Percentiles rank a stretch among this genome's conserved stretches.
Conservation (phyloP, 2,113 vertebrate genomes). For the Glaucomys volans region DNA sequence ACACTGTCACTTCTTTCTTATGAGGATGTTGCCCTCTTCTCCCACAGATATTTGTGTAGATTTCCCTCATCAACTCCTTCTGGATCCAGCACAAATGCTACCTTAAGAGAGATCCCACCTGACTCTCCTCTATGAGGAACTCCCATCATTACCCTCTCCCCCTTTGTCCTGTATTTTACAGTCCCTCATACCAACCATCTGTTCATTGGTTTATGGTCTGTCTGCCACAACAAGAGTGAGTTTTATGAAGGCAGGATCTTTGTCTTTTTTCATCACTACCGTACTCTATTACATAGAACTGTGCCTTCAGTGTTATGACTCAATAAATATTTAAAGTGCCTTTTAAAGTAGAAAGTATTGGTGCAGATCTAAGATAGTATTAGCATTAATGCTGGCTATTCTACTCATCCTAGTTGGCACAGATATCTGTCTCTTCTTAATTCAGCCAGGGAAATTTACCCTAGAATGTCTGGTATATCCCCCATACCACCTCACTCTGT, state of each 20-base stretch:
- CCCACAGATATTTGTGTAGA: neutral
- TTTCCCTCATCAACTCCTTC: neutral
- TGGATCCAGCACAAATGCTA: neutral
- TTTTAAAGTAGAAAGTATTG: constrained; percentile 36
- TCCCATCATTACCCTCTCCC: neutral
- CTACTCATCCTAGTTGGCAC: neutral
- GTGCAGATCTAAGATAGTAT: neutral
- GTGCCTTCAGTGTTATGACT: neutral
- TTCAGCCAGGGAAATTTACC: neutral
- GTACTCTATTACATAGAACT: neutral
- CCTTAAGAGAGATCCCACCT: neutral
- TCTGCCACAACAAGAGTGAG: neutral
- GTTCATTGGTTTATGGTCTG: neutral
- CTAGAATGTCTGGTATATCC: neutral
- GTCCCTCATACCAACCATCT: neutral
- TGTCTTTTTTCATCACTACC: neutral
- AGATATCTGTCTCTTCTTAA: neutral
- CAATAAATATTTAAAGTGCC: constrained; percentile 11
- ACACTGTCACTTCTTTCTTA: neutral
- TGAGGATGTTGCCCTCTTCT: neutral
- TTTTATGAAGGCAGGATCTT: neutral
- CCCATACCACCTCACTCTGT: neutral
- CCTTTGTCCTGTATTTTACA: neutral
- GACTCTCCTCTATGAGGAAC: neutral
- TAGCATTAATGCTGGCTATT: neutral